A percentile compares a stretch with the other conserved stretches of the same genome.
Conservation (phyloP, 2,888 invertebrate species). For the Mythimna pallens region DNA sequence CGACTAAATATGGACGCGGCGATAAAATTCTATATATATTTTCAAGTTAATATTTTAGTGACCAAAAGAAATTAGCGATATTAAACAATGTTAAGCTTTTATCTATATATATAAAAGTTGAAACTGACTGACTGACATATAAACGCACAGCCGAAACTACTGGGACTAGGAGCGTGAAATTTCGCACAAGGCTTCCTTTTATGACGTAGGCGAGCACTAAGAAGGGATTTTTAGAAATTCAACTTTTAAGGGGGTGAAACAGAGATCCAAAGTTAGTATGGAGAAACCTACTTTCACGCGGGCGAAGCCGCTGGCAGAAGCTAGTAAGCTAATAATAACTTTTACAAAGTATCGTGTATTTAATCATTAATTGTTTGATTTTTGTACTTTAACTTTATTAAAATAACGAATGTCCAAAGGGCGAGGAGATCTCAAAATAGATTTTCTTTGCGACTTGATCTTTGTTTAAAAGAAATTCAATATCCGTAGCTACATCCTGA, state of each 20-base stretch:
- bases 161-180: too few species aligned
- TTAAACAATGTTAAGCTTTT: slow-evolving; percentile 17
- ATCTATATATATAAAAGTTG: too few species aligned
- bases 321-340: background rate
- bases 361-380: slow-evolving; percentile 9
- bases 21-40: slow-evolving; percentile 1
- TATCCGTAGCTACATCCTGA: slow-evolving; percentile 59
- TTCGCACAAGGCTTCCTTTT: too few species aligned
- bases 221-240: too few species aligned
- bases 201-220: too few species aligned
- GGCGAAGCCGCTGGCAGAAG: too few species aligned
- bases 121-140: too few species aligned
- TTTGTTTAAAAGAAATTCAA: slow-evolving; percentile 58
- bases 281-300: too few species aligned
- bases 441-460: slow-evolving; percentile 28
- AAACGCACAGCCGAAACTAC: too few species aligned
- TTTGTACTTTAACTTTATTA: slow-evolving; percentile 17
- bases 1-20: background rate
- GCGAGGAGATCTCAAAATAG: slow-evolving; percentile 26
- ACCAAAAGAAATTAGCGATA: background rate
- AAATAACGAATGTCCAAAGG: slow-evolving; percentile 3
- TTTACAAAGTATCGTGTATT: background rate
- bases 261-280: too few species aligned
- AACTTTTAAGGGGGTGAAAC: too few species aligned
- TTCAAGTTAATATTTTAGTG: background rate